Evolutionary conservation across 1,140 invertebrate genomes (phyloP).

Genomic region (Lasioglossum baleicum): DNA sequence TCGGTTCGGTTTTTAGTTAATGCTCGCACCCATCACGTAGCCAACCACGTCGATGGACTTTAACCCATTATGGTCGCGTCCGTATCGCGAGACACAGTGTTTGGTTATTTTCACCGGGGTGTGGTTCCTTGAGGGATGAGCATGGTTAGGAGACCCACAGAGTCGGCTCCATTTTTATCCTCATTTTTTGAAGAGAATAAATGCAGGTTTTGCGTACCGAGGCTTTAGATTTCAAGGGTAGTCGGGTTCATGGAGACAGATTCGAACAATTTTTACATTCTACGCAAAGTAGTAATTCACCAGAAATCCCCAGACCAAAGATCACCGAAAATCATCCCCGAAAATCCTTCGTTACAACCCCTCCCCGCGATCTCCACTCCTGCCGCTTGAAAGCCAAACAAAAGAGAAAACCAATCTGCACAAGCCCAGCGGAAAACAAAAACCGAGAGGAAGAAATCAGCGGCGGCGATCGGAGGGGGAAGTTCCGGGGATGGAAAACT

Average conservation of each 20-base stretch:
- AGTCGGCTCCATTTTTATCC: no score
- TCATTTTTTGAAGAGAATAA: no score
- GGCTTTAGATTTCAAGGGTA: no score
- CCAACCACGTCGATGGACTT: slow-evolving; percentile 46
- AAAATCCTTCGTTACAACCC: background rate
- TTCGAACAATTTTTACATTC: no score
- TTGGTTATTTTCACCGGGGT: slow-evolving; percentile 14
- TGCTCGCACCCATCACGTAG: slow-evolving; percentile 47
- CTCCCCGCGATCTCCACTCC: background rate
- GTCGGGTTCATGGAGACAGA: no score
- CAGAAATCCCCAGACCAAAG: no score
- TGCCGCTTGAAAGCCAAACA: slow-evolving; percentile 18
- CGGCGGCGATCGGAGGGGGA: no score
- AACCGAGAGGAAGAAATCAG: slow-evolving; percentile 46
- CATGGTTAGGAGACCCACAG: background rate
- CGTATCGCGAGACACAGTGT: slow-evolving; percentile 28
- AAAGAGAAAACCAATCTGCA: slow-evolving; percentile 24
- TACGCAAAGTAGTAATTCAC: no score
- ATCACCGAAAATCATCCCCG: background rate
- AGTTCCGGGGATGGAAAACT: no score
- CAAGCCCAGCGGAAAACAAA: background rate
- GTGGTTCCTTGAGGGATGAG: background rate
- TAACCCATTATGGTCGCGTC: slow-evolving; percentile 37
- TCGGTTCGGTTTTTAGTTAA: slow-evolving; percentile 56
- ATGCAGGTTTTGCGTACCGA: no score